These are phyloP conservation scores for Nannoperca obscura DNA, from an alignment of 2,797 vertebrate genomes.

Conservation along the genomic window DNA sequence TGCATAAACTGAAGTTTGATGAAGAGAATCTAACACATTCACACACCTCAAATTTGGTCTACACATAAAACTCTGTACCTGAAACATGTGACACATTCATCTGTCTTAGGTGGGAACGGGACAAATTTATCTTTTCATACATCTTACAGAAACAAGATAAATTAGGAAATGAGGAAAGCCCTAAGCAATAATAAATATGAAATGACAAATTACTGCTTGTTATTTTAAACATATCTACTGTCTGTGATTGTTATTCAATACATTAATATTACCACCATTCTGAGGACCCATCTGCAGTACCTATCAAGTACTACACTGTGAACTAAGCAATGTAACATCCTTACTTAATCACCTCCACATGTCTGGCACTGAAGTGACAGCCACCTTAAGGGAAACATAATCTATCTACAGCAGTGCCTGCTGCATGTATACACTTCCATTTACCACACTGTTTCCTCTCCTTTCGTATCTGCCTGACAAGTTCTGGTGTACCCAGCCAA, in stretches of 20 bases:
- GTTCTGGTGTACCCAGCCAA: constrained; percentile 25
- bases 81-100: constrained; percentile 74
- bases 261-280: constrained; percentile 26
- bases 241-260: constrained; percentile 32
- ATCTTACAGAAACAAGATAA: constrained; percentile 41
- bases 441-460: constrained; percentile 24
- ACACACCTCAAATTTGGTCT: constrained; percentile 1
- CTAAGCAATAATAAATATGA: constrained; percentile 62
- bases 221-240: constrained; percentile 27
- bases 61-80: constrained; percentile 36
- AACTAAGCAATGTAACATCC: constrained; percentile 47
- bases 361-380: constrained; percentile 57
- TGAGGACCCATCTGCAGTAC: constrained; percentile 33
- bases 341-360: constrained; percentile 51
- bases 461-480: constrained; percentile 26
- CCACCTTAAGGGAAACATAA: constrained; percentile 29
- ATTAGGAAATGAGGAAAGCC: constrained; percentile 43
- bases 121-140: constrained; percentile 41
- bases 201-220: constrained; percentile 28
- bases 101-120: constrained; percentile 54
- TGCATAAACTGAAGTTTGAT: constrained; percentile 46
- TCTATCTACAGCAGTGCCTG: constrained; percentile 65
- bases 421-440: constrained; percentile 49
- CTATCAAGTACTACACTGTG: constrained; percentile 19
- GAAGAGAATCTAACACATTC: constrained; percentile 24